phyloP scores from a whole-genome alignment of 2,797 vertebrate species.

The Arremon aurantiirostris region DNA sequence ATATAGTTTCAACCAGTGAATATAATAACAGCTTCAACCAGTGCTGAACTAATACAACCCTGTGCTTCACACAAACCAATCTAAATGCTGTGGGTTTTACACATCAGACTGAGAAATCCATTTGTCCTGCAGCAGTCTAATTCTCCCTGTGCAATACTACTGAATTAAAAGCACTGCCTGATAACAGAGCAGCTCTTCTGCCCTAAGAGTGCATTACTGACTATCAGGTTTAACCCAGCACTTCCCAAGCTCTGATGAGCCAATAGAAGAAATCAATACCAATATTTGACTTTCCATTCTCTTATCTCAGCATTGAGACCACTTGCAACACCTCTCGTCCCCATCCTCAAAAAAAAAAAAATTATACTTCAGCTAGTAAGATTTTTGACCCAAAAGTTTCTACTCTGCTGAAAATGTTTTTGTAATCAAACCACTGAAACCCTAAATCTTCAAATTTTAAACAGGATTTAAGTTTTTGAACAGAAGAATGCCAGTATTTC shows the following conservation, averaged over 20 bases:
- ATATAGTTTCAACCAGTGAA: not conserved
- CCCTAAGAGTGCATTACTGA: not conserved
- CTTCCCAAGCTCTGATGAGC: not conserved
- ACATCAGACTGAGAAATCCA: not conserved
- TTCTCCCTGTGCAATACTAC: not conserved
- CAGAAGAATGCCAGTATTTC: not conserved
- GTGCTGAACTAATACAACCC: not conserved
- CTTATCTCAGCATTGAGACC: not conserved
- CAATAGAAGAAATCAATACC: not conserved
- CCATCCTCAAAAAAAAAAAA: not conserved
- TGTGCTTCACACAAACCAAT: not conserved
- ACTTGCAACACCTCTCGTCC: not conserved
- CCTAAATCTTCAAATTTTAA: not conserved
- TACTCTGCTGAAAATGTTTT: not conserved
- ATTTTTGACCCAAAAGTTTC: not conserved
- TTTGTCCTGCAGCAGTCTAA: not conserved
- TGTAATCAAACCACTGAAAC: not conserved
- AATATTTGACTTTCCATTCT: not conserved
- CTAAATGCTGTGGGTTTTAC: not conserved
- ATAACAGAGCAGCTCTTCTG: not conserved
- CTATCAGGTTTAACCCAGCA: not conserved
- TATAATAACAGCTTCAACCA: not conserved
- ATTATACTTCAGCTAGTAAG: not conserved
- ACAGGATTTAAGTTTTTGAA: not conserved
- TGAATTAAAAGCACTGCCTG: not conserved